A percentile compares a stretch with the other conserved stretches of the same genome.
These are phyloP conservation scores for Cecidostiba fungosa DNA, from an alignment of 2,888 invertebrate species.

Conservation along the genomic window DNA sequence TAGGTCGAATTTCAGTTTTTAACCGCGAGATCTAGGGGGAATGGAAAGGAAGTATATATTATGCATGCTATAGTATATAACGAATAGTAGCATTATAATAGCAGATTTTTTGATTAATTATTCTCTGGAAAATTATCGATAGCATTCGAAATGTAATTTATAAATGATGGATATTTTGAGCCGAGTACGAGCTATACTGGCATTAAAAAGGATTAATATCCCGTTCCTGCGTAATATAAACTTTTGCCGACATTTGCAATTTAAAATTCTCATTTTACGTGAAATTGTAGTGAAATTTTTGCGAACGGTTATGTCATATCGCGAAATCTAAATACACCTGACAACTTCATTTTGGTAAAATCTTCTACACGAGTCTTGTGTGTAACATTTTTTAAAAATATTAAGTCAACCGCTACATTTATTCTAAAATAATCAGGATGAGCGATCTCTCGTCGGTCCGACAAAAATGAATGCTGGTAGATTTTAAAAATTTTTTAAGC, in stretches of 20 bases:
- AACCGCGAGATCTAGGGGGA: neutral
- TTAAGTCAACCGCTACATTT: neutral
- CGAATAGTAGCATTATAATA: no score
- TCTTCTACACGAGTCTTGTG: neutral
- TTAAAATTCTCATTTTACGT: neutral
- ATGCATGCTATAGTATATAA: no score
- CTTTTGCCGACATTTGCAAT: neutral
- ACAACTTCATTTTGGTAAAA: neutral
- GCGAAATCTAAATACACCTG: neutral
- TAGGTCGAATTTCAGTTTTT: neutral
- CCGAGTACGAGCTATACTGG: no score
- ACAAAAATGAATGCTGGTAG: neutral
- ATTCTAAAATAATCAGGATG: constrained; percentile 2
- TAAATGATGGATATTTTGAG: neutral
- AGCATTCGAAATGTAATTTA: no score
- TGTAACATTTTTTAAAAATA: neutral
- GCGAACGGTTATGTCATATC: neutral
- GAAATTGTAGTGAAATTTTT: neutral
- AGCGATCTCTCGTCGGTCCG: neutral
- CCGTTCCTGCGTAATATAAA: neutral
- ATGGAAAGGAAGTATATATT: neutral
- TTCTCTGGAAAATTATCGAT: no score
- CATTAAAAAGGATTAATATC: constrained; percentile 4
- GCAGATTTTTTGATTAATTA: no score
- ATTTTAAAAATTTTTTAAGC: neutral